phyloP scores from a whole-genome alignment of 1,140 invertebrate species.

The Achatina immaculata region DNA sequence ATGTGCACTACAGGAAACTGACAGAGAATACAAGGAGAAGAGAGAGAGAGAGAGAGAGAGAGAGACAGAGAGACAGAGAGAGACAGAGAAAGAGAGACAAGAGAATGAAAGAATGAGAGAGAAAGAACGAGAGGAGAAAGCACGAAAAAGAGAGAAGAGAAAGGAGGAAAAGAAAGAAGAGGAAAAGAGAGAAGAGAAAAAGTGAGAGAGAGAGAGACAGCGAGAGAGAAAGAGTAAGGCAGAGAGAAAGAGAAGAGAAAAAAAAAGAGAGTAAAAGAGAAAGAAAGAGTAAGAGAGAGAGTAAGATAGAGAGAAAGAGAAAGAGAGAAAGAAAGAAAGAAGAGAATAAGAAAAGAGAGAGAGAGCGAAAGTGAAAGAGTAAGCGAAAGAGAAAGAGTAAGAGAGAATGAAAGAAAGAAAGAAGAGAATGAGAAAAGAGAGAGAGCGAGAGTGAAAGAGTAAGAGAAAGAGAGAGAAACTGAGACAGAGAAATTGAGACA shows the following conservation, averaged over 20 bases:
- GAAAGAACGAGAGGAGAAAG: background rate
- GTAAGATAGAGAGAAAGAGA: constrained; percentile 29
- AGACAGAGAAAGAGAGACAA: background rate
- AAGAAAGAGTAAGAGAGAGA: constrained; percentile 14
- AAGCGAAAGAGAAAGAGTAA: constrained; percentile 27
- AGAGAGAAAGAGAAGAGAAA: background rate
- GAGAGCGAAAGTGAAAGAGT: constrained; percentile 37
- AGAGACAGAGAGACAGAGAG: background rate
- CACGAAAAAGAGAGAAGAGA: background rate
- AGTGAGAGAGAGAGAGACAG: background rate
- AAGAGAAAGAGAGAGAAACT: too few species aligned
- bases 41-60: background rate
- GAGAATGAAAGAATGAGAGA: background rate
- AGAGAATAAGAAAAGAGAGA: constrained; percentile 18
- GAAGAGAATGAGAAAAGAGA: background rate
- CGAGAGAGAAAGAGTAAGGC: background rate
- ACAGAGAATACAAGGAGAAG: too few species aligned
- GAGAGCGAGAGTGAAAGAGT: too few species aligned
- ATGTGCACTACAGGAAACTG: too few species aligned
- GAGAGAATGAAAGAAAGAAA: constrained; percentile 24
- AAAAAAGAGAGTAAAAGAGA: background rate
- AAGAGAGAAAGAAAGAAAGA: constrained; percentile 1
- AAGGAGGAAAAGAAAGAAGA: background rate
- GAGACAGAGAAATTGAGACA: too few species aligned
- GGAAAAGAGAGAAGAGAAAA: background rate